Percentiles rank a stretch among this genome's conserved stretches.
Evolutionary conservation across 1,140 invertebrate species (phyloP).

Genomic region (Thaumatotibia leucotreta): DNA sequence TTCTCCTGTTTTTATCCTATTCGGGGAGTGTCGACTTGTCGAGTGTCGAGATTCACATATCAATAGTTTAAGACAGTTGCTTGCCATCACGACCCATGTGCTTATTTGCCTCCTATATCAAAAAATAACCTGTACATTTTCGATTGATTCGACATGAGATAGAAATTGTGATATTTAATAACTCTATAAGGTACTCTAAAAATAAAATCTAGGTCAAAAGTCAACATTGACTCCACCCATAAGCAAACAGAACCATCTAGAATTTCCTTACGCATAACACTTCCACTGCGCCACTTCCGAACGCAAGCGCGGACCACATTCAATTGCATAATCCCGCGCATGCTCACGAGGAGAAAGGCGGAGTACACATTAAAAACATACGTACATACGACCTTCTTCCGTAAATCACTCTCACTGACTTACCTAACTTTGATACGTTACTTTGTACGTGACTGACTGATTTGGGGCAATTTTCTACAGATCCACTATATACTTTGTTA

Average conservation of each 20-base stretch:
- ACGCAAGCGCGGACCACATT: constrained; percentile 32
- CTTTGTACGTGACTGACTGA: constrained; percentile 10
- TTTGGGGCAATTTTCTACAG: constrained; percentile 8
- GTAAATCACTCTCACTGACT: not conserved
- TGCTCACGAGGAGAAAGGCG: constrained; percentile 5
- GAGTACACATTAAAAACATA: not conserved
- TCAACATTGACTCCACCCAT: too few species aligned
- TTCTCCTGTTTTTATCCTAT: too few species aligned
- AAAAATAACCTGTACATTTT: too few species aligned
- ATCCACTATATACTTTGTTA: not conserved
- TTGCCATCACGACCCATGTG: too few species aligned
- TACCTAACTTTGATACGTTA: constrained; percentile 12
- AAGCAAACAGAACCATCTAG: not conserved
- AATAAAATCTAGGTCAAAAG: too few species aligned
- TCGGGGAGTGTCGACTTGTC: too few species aligned
- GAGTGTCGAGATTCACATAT: too few species aligned
- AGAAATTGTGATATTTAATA: too few species aligned
- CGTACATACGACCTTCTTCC: not conserved
- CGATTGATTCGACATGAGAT: too few species aligned
- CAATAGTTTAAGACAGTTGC: too few species aligned
- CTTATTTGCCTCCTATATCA: too few species aligned
- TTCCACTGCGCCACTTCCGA: constrained; percentile 38
- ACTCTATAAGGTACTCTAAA: too few species aligned
- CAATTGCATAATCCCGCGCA: constrained; percentile 26
- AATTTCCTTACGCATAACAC: not conserved